Conservation (phyloP, 2,888 invertebrate genomes). For the Conops quadrifasciatus region DNA sequence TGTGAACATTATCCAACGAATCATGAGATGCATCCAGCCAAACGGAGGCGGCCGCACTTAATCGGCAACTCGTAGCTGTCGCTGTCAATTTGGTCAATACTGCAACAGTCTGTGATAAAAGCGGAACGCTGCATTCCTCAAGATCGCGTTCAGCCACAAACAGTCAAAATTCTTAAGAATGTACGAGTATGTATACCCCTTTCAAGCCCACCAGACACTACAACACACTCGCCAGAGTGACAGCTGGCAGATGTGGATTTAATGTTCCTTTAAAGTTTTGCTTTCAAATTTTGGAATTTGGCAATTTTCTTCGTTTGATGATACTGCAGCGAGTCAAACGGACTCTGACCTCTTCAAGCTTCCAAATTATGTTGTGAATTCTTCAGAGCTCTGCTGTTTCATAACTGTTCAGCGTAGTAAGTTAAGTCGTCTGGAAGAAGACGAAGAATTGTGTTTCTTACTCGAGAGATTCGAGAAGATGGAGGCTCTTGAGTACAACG, state of each 20-base stretch:
- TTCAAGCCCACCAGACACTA: too few relatives aligned
- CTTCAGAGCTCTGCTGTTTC: neutral
- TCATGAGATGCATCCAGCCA: neutral
- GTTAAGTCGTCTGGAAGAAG: neutral
- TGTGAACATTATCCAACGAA: slow-evolving; percentile 15
- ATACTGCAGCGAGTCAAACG: neutral
- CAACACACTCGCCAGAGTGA: too few relatives aligned
- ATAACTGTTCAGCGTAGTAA: neutral
- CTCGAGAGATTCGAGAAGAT: neutral
- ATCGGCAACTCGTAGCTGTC: slow-evolving; percentile 2
- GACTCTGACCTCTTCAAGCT: neutral
- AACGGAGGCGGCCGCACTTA: neutral
- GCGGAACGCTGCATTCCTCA: too few relatives aligned
- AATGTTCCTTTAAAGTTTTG: too few relatives aligned
- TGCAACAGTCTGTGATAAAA: too few relatives aligned
- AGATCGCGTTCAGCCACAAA: too few relatives aligned
- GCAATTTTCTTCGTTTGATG: neutral
- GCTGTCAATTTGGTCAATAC: too few relatives aligned
- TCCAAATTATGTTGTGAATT: neutral
- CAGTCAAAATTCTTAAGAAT: too few relatives aligned
- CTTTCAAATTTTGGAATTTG: too few relatives aligned
- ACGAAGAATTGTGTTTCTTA: neutral
- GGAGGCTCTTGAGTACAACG: neutral
- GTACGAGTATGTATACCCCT: too few relatives aligned
- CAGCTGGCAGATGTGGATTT: too few relatives aligned